Evolutionary conservation across 2,888 invertebrate genomes (phyloP).

Genomic region (Falcaria lacertinaria): DNA sequence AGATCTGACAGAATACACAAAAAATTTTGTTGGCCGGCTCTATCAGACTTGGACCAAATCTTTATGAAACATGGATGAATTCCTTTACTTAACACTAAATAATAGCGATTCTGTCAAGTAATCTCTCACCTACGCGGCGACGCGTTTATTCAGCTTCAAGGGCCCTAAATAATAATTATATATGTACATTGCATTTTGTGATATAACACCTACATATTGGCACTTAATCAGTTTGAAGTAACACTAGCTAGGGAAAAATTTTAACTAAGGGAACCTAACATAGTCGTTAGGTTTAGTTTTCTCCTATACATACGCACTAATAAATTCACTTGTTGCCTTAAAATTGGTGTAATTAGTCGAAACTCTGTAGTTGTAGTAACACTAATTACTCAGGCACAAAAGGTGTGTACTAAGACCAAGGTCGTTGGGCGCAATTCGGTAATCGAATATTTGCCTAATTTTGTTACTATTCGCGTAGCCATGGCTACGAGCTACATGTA

Average conservation of each 20-base stretch:
- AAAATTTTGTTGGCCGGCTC: no score
- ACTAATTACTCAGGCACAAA: neutral
- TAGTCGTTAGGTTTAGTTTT: neutral
- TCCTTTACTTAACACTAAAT: no score
- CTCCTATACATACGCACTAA: neutral
- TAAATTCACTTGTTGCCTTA: neutral
- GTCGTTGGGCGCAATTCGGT: slow-evolving; percentile 18
- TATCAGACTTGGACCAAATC: no score
- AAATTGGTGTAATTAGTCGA: neutral
- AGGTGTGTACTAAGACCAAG: slow-evolving; percentile 16
- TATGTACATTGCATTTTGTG: no score
- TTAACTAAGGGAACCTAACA: neutral
- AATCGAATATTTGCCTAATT: slow-evolving; percentile 52
- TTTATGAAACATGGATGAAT: no score
- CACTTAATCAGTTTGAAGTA: no score
- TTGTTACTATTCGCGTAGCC: slow-evolving; percentile 59
- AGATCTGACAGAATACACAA: no score
- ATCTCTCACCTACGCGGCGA: no score
- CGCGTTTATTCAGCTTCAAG: no score
- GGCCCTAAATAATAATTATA: no score
- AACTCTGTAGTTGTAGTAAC: neutral
- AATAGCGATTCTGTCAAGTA: no score
- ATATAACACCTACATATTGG: no score
- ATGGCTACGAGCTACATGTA: slow-evolving; percentile 33
- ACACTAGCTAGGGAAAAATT: neutral